Evolutionary conservation across 53 echinoderm and acorn worm genomes (phyloP), one percentile per base, ranked within the genome.

Genomic region (Echinarachnius parma): DNA sequence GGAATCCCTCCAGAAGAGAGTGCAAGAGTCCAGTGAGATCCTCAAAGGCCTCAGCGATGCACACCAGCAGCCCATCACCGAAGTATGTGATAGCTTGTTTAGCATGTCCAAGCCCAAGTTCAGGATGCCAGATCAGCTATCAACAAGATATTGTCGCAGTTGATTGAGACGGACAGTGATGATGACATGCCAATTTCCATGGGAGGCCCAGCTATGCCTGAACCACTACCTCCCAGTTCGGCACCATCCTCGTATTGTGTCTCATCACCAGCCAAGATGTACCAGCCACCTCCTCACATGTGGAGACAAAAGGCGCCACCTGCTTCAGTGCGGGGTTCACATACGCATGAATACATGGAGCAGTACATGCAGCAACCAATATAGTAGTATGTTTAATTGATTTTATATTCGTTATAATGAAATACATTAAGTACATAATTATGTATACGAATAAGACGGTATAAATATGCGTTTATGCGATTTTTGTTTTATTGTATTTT

Each of bases 281-380:
- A 47, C 0, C 67, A 66, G 45, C 67, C 67, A 47, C 20, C 28
- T 18, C 67, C 67, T 24, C 20, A 21, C 46, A 45, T 44, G 67
- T 66, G 67, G 67, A 66, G 37, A 47, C 46, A 47, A 46, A 66
- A 47, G 67, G 36, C 67, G 8, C 67, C 48, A 34, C 21, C 48
- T 46, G 4, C 21, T n/a, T 66, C 67, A 25, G 46, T 47, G 46
- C 46, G 28, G 67, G 21, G 37, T 39, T 66, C 67, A 34, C 48
- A 66, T 46, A 47, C 46, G 13, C 25, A 4, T 18, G 67, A 47
- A 5, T 48, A 66, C 67, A 48, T 66, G 48, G 46, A 66, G 48
- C 34, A 39, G 21, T 1, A 47, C 48, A 25, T 37, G 48, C 67
- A 48, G 48, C 49, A n/a, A n/a, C n/a, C n/a, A n/a, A n/a, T n/a